Evolutionary conservation across 1,140 invertebrate genomes (phyloP).

Genomic region (Eueides isabella): DNA sequence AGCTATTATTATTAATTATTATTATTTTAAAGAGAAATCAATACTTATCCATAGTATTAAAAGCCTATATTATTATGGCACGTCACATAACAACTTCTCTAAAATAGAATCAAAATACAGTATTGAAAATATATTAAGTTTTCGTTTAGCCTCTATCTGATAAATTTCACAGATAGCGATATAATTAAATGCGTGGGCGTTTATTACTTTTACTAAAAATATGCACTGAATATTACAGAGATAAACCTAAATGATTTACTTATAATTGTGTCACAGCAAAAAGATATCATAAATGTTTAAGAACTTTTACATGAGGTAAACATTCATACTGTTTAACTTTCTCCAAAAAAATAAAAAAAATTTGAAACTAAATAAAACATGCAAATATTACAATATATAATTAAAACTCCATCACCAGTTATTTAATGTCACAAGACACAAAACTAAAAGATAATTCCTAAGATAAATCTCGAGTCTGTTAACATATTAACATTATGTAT

Average conservation of each 20-base stretch:
- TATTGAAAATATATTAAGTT: background rate
- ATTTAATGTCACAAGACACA: background rate
- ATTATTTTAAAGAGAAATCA: background rate
- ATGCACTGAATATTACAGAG: too few relatives aligned
- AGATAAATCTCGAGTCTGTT: background rate
- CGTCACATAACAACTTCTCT: background rate
- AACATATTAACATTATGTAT: background rate
- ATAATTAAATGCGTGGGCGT: background rate
- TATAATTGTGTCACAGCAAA: too few relatives aligned
- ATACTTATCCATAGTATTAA: background rate
- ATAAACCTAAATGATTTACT: too few relatives aligned
- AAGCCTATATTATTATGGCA: background rate
- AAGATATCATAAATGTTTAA: too few relatives aligned
- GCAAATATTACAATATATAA: background rate
- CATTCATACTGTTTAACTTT: too few relatives aligned
- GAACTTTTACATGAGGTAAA: too few relatives aligned
- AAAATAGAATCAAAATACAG: background rate
- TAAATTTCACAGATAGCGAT: constrained; percentile 9
- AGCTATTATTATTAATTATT: background rate
- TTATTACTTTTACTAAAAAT: background rate
- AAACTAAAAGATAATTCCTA: background rate
- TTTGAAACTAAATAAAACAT: too few relatives aligned
- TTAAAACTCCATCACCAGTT: background rate
- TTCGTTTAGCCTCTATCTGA: background rate
- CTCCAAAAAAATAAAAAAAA: too few relatives aligned